Percentiles rank a stretch among this genome's conserved stretches.
phyloP scores from a whole-genome alignment of 1,140 invertebrate species.

The Pseudomyrmex cubaensis region DNA sequence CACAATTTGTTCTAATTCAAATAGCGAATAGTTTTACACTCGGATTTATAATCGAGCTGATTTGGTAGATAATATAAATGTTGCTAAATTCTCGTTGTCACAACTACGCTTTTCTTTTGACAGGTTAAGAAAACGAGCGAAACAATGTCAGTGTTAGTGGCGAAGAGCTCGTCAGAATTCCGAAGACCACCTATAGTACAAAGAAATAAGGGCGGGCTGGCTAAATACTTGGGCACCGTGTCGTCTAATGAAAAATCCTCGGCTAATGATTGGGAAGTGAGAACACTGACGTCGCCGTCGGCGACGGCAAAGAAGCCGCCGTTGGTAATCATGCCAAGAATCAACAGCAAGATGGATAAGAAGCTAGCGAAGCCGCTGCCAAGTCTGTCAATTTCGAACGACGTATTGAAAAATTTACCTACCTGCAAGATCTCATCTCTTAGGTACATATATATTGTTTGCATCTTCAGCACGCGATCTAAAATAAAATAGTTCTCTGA shows the following conservation, averaged over 20 bases:
- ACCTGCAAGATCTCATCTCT: slow-evolving; percentile 77
- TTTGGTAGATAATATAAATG: slow-evolving; percentile 12
- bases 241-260: slow-evolving; percentile 54
- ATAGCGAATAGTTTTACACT: background rate
- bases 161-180: slow-evolving; percentile 82
- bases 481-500: too few species aligned
- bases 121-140: slow-evolving; percentile 79
- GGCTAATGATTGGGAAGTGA: slow-evolving; percentile 77
- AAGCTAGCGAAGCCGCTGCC: slow-evolving; percentile 77
- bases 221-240: slow-evolving; percentile 79
- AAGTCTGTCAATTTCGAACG: slow-evolving; percentile 76
- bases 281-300: slow-evolving; percentile 74
- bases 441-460: slow-evolving; percentile 56
- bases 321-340: slow-evolving; percentile 73
- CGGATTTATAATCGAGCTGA: too few species aligned
- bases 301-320: slow-evolving; percentile 72
- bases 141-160: slow-evolving; percentile 80
- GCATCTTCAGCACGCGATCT: background rate
- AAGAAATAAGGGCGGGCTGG: slow-evolving; percentile 81
- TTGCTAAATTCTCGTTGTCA: slow-evolving; percentile 12
- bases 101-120: slow-evolving; percentile 29
- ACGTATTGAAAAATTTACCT: slow-evolving; percentile 75
- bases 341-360: slow-evolving; percentile 78
- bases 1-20: background rate
- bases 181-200: slow-evolving; percentile 82